Evolutionary conservation across 2,113 vertebrate genomes (phyloP).

Genomic region (Corythoichthys intestinalis): DNA sequence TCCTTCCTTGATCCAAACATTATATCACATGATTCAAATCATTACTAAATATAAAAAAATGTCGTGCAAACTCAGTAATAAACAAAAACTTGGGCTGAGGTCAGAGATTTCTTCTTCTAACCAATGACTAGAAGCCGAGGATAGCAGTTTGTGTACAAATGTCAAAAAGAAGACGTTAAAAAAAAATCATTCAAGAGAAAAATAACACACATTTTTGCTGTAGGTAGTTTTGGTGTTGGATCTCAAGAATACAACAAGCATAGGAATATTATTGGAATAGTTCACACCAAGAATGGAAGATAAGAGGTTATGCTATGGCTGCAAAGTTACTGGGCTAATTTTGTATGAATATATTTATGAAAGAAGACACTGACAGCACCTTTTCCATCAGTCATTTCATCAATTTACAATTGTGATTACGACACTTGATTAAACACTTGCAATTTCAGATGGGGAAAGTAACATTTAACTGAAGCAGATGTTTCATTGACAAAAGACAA

Average conservation of each 20-base stretch:
- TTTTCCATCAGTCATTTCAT: conserved; percentile 6
- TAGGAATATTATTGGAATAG: background rate
- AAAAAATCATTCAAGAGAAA: background rate
- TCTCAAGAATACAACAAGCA: too few relatives aligned
- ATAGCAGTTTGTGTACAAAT: background rate
- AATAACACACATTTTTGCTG: background rate
- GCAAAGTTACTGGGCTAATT: background rate
- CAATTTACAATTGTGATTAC: conserved; percentile 13
- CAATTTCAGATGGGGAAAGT: background rate
- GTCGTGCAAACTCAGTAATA: background rate
- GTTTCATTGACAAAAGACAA: conserved; percentile 14
- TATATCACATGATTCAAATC: too few relatives aligned
- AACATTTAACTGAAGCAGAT: conserved; percentile 44
- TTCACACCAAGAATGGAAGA: background rate
- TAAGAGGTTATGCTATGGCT: background rate
- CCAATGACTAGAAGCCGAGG: background rate
- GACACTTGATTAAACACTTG: conserved; percentile 11
- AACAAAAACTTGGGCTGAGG: background rate
- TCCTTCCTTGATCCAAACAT: too few relatives aligned
- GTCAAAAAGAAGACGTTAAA: background rate
- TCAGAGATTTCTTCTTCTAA: background rate
- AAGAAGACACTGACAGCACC: conserved; percentile 22
- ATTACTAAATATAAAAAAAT: too few relatives aligned
- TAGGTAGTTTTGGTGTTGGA: background rate
- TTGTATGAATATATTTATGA: conserved; percentile 14